These are phyloP conservation scores for Channa maculata DNA, from an alignment of 2,113 vertebrate species.

Conservation along the genomic window DNA sequence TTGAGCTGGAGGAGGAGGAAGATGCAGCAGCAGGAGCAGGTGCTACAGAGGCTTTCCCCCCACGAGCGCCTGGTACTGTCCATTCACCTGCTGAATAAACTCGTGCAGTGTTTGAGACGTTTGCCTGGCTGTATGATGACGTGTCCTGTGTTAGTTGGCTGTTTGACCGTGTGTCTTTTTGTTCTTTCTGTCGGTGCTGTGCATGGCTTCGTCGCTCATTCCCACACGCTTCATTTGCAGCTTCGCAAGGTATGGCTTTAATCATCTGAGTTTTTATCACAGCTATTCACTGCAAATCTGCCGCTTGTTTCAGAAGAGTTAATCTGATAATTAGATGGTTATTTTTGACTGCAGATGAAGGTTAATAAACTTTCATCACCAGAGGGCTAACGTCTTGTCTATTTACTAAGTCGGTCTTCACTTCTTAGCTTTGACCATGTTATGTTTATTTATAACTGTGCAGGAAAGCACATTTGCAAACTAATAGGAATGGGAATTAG, in stretches of 20 bases:
- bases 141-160: constrained; percentile 1
- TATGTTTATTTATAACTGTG: too few species aligned
- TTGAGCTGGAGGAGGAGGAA: constrained; percentile 96
- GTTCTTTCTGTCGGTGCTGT: constrained; percentile 66
- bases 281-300: too few species aligned
- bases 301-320: neutral
- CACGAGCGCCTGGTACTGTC: constrained; percentile 89
- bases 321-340: neutral
- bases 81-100: neutral
- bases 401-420: too few species aligned
- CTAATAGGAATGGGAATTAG: too few species aligned
- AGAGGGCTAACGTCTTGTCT: too few species aligned
- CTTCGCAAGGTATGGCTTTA: constrained; percentile 83
- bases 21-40: constrained; percentile 90
- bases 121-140: neutral
- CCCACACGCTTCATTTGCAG: constrained; percentile 75
- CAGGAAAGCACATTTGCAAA: too few species aligned
- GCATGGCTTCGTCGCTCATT: constrained; percentile 85
- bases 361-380: too few species aligned
- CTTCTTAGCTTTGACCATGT: too few species aligned
- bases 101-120: neutral
- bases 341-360: neutral
- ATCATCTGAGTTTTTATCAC: neutral
- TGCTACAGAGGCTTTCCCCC: constrained; percentile 88
- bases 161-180: constrained; percentile 56